These are phyloP conservation scores for Eciton burchellii DNA, from an alignment of 1,140 invertebrate genomes.

Conservation along the genomic window DNA sequence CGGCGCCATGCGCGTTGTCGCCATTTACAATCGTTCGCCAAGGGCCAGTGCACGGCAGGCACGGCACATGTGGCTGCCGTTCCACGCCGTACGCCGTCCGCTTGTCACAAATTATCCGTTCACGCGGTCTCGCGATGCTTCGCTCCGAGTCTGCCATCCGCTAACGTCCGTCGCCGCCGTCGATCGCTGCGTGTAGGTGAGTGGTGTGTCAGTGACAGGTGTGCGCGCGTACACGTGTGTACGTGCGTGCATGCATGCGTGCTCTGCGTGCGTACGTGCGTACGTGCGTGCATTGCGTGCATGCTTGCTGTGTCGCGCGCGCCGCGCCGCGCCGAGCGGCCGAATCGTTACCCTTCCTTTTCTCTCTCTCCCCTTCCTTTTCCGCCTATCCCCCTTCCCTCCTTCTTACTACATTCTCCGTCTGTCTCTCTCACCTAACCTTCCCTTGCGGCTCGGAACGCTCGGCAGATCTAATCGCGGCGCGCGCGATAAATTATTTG, in stretches of 20 bases:
- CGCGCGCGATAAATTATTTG: constrained; percentile 23
- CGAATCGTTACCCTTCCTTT: constrained; percentile 33
- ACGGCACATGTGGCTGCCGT: constrained; percentile 44
- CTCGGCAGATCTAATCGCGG: constrained; percentile 22
- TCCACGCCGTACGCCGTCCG: constrained; percentile 45
- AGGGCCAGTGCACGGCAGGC: constrained; percentile 42
- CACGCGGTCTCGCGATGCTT: constrained; percentile 13
- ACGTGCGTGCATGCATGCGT: constrained; percentile 12
- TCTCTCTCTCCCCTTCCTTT: neutral
- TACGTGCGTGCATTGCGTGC: neutral
- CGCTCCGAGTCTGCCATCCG: neutral
- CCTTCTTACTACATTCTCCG: neutral
- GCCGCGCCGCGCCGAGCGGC: constrained; percentile 3
- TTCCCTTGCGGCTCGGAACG: constrained; percentile 15
- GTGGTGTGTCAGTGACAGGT: neutral
- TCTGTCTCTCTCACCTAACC: constrained; percentile 32
- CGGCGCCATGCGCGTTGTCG: neutral
- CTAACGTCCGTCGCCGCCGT: neutral
- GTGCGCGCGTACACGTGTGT: neutral
- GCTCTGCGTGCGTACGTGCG: constrained; percentile 18
- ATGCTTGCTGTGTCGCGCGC: constrained; percentile 16
- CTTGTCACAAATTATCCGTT: constrained; percentile 50
- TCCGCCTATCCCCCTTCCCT: constrained; percentile 4
- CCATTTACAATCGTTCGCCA: constrained; percentile 44
- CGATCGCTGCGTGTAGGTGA: neutral